These are phyloP conservation scores for Todus mexicanus DNA, from an alignment of 2,797 vertebrate species.

Conservation along the genomic window DNA sequence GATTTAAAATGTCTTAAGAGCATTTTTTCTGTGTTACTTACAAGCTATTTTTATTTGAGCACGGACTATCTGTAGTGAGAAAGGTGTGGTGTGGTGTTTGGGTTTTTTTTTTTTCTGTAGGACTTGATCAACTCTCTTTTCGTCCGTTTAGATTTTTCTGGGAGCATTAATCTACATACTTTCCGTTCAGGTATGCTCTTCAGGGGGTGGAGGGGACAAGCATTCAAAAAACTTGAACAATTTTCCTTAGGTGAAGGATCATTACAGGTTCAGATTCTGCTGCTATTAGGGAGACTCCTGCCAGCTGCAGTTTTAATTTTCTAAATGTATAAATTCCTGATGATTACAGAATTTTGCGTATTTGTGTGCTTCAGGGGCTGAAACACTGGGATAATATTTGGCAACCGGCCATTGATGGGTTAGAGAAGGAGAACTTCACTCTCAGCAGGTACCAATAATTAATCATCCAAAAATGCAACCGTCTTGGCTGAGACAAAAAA, in stretches of 20 bases:
- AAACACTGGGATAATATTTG: background rate
- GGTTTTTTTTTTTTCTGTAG: background rate
- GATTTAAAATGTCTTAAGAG: background rate
- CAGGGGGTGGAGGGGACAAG: background rate
- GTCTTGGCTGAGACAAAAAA: background rate
- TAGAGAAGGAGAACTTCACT: background rate
- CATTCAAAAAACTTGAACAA: conserved; percentile 45
- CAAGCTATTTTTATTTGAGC: background rate
- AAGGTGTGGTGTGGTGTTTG: background rate
- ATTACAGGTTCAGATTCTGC: conserved; percentile 3
- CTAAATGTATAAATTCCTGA: background rate
- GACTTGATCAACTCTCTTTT: background rate
- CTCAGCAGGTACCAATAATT: background rate
- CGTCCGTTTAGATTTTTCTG: background rate
- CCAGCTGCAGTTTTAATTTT: background rate
- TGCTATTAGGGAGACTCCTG: fast-evolving
- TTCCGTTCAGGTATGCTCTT: conserved; percentile 44
- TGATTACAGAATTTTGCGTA: background rate
- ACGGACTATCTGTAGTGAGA: fast-evolving
- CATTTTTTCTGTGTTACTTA: background rate
- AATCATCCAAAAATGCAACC: background rate
- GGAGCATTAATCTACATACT: conserved; percentile 8
- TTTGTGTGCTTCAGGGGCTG: background rate
- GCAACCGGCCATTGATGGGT: background rate
- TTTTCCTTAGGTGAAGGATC: conserved; percentile 52